phyloP scores from a whole-genome alignment of 2,888 invertebrate species.

The Pardosa pseudoannulata region DNA sequence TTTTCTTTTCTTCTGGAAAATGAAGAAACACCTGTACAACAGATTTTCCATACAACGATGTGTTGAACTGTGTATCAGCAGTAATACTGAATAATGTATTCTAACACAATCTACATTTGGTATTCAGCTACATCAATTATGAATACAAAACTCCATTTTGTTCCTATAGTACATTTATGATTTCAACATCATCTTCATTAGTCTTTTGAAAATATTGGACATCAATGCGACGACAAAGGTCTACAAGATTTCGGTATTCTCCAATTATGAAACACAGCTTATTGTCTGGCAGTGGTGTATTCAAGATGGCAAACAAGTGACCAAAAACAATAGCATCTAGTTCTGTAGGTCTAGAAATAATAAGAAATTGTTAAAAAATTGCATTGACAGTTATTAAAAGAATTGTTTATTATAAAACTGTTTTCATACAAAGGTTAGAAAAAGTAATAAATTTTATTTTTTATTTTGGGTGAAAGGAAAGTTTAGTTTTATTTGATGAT shows the following conservation, averaged over 20 bases:
- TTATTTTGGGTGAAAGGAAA: too few relatives aligned
- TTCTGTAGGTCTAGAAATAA: slow-evolving; percentile 88
- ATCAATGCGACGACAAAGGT: slow-evolving; percentile 90
- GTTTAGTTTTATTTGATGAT: too few relatives aligned
- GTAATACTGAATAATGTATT: background rate
- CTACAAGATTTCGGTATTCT: slow-evolving; percentile 86
- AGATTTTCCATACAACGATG: background rate
- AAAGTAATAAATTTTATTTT: too few relatives aligned
- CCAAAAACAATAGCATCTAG: slow-evolving; percentile 97
- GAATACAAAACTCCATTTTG: background rate
- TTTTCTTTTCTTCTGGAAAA: too few relatives aligned
- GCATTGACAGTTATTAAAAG: too few relatives aligned
- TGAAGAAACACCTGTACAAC: background rate
- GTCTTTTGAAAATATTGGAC: slow-evolving; percentile 64
- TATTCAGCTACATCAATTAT: background rate
- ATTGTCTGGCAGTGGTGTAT: slow-evolving; percentile 90
- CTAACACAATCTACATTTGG: background rate
- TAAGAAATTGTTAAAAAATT: slow-evolving; percentile 21
- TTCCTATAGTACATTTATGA: slow-evolving; percentile 22
- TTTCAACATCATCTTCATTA: slow-evolving; percentile 50
- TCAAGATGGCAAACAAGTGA: slow-evolving; percentile 95
- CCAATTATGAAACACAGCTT: slow-evolving; percentile 88
- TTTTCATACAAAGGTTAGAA: too few relatives aligned
- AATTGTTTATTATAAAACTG: too few relatives aligned
- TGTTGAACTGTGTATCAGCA: background rate